phyloP scores from a whole-genome alignment of 2,888 invertebrate genomes.

The Drosophila pullipes region DNA sequence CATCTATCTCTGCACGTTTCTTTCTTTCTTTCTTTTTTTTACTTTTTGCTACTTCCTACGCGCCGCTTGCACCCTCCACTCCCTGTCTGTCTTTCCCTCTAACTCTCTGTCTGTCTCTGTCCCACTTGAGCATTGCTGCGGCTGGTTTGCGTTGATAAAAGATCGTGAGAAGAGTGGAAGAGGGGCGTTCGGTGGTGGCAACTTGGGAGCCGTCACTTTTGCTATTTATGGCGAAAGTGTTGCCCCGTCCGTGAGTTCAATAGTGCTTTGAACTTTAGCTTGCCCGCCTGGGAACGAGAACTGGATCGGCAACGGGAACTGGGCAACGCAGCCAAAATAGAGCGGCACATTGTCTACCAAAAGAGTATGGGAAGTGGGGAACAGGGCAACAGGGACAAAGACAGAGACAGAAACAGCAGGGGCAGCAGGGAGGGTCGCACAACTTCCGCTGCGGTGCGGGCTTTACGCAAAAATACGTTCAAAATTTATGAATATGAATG shows the following conservation, averaged over 20 bases:
- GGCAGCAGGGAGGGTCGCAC: slow-evolving; percentile 19
- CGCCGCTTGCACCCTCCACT: background rate
- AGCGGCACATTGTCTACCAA: slow-evolving; percentile 70
- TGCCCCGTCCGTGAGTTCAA: slow-evolving; percentile 71
- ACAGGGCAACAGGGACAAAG: background rate
- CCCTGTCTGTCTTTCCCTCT: background rate
- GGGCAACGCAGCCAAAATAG: slow-evolving; percentile 71
- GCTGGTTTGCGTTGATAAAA: slow-evolving; percentile 73
- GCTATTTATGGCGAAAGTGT: slow-evolving; percentile 81
- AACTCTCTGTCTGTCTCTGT: background rate
- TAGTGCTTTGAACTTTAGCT: slow-evolving; percentile 79
- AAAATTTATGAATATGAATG: slow-evolving; percentile 80
- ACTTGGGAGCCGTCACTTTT: slow-evolving; percentile 55
- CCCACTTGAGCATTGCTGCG: slow-evolving; percentile 34
- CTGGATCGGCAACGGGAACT: slow-evolving; percentile 32
- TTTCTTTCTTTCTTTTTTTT: slow-evolving; percentile 10
- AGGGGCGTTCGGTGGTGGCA: background rate
- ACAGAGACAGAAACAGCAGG: background rate
- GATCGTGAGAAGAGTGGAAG: background rate
- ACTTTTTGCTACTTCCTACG: slow-evolving; percentile 36
- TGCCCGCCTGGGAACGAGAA: slow-evolving; percentile 46
- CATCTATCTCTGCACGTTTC: slow-evolving; percentile 2
- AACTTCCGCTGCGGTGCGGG: slow-evolving; percentile 69
- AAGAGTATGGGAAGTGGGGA: background rate
- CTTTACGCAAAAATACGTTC: slow-evolving; percentile 70